A percentile compares a stretch with the other conserved stretches of the same genome.
Conservation (phyloP, 2,797 vertebrate species). For the Corythornis leucogaster region DNA sequence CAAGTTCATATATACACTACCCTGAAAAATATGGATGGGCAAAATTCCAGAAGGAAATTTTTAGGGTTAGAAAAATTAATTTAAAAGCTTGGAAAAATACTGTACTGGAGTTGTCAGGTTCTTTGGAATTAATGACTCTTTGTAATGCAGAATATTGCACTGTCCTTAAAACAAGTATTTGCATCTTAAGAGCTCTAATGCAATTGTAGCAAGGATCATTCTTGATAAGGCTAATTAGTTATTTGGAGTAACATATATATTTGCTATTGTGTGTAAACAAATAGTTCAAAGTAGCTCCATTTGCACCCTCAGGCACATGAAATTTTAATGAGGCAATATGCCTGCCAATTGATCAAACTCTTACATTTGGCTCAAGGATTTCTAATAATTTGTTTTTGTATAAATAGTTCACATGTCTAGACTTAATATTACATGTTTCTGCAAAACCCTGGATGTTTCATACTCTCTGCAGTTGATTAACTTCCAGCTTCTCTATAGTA, state of each 20-base stretch:
- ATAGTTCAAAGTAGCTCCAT: background rate
- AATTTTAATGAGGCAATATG: background rate
- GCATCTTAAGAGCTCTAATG: background rate
- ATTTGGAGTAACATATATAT: background rate
- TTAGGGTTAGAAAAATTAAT: background rate
- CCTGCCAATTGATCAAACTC: constrained; percentile 6
- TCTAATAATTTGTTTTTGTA: constrained; percentile 21
- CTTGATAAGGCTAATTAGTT: background rate
- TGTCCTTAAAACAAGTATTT: background rate
- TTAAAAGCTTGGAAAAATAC: background rate
- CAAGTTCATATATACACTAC: background rate
- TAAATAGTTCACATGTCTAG: constrained; percentile 6
- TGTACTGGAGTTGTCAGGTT: background rate
- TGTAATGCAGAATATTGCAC: background rate
- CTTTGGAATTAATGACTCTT: background rate
- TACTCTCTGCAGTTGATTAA: constrained; percentile 15
- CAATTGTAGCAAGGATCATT: background rate
- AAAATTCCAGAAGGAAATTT: background rate
- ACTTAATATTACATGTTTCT: background rate
- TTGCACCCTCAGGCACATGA: background rate
- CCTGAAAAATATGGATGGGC: background rate
- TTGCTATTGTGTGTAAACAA: background rate
- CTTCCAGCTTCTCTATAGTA: background rate
- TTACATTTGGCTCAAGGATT: constrained; percentile 3
- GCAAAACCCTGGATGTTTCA: constrained; percentile 7